Conservation (phyloP, 2,113 vertebrate species). For the Apodemus sylvaticus region DNA sequence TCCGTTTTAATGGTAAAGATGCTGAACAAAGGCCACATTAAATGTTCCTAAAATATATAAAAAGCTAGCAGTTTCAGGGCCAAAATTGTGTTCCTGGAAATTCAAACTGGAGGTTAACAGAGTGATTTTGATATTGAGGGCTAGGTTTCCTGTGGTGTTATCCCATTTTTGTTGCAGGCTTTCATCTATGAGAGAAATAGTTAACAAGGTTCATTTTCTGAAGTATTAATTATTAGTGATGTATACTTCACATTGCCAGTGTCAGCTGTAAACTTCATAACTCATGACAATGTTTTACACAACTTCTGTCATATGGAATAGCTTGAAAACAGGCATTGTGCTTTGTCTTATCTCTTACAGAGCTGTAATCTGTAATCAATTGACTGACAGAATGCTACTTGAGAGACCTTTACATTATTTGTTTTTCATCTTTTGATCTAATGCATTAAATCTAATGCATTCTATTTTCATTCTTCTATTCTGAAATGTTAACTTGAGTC, state of each 20-base stretch:
- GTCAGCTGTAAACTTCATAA: background rate
- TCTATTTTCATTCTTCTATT: background rate
- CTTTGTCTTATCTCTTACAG: conserved; percentile 38
- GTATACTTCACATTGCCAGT: background rate
- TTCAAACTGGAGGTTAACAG: background rate
- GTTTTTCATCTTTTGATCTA: conserved; percentile 6
- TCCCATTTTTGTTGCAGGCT: background rate
- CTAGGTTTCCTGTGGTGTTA: background rate
- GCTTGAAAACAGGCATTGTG: background rate
- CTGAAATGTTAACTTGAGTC: conserved; percentile 38
- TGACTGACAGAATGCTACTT: background rate
- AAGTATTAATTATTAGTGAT: background rate
- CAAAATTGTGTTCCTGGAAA: background rate
- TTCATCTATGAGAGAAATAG: background rate
- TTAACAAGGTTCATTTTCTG: background rate
- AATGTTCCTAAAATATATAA: background rate
- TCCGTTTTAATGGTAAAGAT: background rate
- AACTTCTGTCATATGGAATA: background rate
- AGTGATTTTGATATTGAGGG: background rate
- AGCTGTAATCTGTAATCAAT: background rate
- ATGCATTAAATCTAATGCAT: background rate
- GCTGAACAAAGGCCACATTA: background rate
- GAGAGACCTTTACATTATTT: background rate
- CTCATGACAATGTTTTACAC: background rate
- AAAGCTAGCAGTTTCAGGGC: background rate